Conservation (phyloP, 2,113 vertebrate genomes). For the Malurus cyaneus region DNA sequence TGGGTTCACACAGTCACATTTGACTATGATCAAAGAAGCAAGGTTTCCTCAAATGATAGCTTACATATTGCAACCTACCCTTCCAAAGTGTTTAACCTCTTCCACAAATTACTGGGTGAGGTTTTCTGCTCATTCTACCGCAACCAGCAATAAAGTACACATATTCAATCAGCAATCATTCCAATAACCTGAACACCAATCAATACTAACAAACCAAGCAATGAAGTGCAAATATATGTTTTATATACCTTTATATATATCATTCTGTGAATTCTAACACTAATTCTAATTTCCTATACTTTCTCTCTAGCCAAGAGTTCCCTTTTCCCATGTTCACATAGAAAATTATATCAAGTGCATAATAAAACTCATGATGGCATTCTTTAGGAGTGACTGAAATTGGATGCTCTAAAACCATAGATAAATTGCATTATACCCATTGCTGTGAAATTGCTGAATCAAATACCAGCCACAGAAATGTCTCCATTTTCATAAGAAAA, state of each 20-base stretch:
- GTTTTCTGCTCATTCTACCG: background rate
- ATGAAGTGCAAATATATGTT: background rate
- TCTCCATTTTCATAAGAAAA: slow-evolving; percentile 17
- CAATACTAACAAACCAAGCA: background rate
- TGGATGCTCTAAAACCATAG: background rate
- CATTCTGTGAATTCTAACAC: background rate
- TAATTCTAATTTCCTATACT: background rate
- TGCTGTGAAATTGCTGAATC: slow-evolving; percentile 32
- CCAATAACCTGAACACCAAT: background rate
- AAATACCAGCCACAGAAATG: background rate
- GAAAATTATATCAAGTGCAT: background rate
- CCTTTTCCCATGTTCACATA: background rate
- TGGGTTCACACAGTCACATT: background rate
- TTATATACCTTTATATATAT: background rate
- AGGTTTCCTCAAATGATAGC: background rate
- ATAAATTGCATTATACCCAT: background rate
- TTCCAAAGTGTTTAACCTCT: background rate
- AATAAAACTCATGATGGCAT: background rate
- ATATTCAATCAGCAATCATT: background rate
- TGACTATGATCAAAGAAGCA: background rate
- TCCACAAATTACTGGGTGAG: fast-evolving
- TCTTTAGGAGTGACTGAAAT: slow-evolving; percentile 5
- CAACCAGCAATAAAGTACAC: background rate
- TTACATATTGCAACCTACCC: background rate
- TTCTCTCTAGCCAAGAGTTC: background rate